Evolutionary conservation across 92 coral and sea anemone genomes (phyloP).

Genomic region (Palythoa caribaeorum): DNA sequence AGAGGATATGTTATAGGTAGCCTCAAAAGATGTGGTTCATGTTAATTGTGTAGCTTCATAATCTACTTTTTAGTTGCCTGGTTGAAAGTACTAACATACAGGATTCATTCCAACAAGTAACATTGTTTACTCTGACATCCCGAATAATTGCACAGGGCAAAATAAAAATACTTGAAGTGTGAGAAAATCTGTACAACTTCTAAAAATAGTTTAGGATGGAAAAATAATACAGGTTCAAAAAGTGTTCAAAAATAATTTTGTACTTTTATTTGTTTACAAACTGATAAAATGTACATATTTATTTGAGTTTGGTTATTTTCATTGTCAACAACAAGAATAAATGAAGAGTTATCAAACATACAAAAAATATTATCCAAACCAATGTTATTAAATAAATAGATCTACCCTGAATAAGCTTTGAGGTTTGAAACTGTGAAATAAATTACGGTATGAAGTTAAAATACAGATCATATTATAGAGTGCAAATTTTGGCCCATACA

Average conservation of each 20-base stretch:
- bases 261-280: background rate
- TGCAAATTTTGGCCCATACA: constrained; percentile 8
- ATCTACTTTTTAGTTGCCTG: background rate
- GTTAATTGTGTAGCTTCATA: background rate
- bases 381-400: constrained; percentile 2
- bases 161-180: background rate
- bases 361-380: constrained; percentile 7
- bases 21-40: background rate
- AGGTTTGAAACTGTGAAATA: constrained; percentile 16
- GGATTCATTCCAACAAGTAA: background rate
- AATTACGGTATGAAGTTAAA: background rate
- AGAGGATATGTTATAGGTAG: constrained; percentile 21
- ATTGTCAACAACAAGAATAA: background rate
- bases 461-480: constrained; percentile 1
- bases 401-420: background rate
- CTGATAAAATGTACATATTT: background rate
- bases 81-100: background rate
- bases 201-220: background rate
- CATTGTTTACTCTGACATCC: background rate
- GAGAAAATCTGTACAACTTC: background rate
- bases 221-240: background rate
- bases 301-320: background rate
- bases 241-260: background rate
- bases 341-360: background rate
- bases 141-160: background rate